Evolutionary conservation across 2,113 vertebrate species (phyloP).

Genomic region (Panthera tigris): DNA sequence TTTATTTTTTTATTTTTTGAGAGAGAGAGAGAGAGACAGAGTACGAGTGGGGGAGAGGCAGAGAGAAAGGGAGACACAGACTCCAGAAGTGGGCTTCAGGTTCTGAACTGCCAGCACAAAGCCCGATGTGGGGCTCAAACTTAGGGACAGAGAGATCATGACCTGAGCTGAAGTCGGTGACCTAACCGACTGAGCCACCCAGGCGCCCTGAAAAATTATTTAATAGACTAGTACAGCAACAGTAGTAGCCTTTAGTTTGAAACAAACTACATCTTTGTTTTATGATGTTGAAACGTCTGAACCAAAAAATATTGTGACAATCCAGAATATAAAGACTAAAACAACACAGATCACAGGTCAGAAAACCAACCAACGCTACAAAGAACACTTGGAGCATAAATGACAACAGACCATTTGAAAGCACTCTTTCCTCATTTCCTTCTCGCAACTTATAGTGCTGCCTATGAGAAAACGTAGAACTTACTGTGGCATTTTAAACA

Average conservation of each 20-base stretch:
- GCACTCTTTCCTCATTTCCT: not conserved
- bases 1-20: too few relatives aligned
- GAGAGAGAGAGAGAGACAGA: too few relatives aligned
- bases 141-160: too few relatives aligned
- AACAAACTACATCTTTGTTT: not conserved
- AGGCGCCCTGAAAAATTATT: not conserved
- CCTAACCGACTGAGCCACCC: too few relatives aligned
- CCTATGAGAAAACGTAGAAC: not conserved
- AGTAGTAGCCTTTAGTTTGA: not conserved
- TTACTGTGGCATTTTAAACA: not conserved
- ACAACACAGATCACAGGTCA: not conserved
- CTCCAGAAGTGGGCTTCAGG: too few relatives aligned
- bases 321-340: slow-evolving; percentile 34
- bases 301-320: not conserved
- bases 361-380: not conserved
- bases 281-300: not conserved
- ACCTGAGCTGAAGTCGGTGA: too few relatives aligned
- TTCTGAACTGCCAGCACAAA: too few relatives aligned
- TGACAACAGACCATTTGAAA: not conserved
- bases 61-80: too few relatives aligned
- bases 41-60: too few relatives aligned
- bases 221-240: not conserved
- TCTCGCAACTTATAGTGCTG: not conserved
- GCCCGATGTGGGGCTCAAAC: too few relatives aligned
- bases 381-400: slow-evolving; percentile 1